Base-by-base conservation (phyloP, 2,888 invertebrate genomes). In the Anticlea derivata region DNA sequence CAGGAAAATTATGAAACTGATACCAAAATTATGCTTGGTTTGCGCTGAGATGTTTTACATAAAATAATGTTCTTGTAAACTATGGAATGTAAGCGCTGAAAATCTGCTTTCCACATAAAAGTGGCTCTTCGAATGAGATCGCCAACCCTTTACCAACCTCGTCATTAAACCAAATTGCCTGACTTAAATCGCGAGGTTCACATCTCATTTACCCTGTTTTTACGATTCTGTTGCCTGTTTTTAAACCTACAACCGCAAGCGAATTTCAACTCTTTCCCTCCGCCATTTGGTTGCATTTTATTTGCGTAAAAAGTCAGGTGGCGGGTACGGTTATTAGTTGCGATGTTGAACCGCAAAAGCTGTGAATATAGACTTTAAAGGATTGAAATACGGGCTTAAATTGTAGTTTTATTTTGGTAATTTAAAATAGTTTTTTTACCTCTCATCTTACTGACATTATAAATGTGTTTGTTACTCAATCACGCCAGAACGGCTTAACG, bases 151-250 rank as follows among this genome's bases (percentile, higher is more conserved):
- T 51, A 47, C 43, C 41, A 13, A 40, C 60, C 60, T 51, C 68
- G 70, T 72, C 78, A 80, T 82, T 81, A 76, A 67, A 63, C 67
- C 68, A 75, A 82, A 82, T 83, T 79, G 73, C 75, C 70, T 63
- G 74, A 72, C 74, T 79, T 71, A 76, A 84, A 83, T 81, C 75
- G 78, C 71, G 65, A 59, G 75, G 77, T 80, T 82, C 79, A 79
- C 81, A 82, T 80, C 80, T 82, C 81, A 83, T 83, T 83, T 78
- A 73, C 70, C 66, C 65, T 60, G 71, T 80, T 83, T 80, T 80
- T 79, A 80, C 70, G 71, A 75, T 74, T 74, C 58, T 63, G 58
- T 54, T 49, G 48, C 50, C 52, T 54, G 58, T 66, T 74, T 70
- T 62, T 56, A 55, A 58, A 49, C 49, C 47, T n/a, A 5, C 1